A percentile compares a stretch with the other conserved stretches of the same genome.
These are phyloP conservation scores for Mylabris sibirica DNA, from an alignment of 2,888 invertebrate genomes.

Conservation along the genomic window DNA sequence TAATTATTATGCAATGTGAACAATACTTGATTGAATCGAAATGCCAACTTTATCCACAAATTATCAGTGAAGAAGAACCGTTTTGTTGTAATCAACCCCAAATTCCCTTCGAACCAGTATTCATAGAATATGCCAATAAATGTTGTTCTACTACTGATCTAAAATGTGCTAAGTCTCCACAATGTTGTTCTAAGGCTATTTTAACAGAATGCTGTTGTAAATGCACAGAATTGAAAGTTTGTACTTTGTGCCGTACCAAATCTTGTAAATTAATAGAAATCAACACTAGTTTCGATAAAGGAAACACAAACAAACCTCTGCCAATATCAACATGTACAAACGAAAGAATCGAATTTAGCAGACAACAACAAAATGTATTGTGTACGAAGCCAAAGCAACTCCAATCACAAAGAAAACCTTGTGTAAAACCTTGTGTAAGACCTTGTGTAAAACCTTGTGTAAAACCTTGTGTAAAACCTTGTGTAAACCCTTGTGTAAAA, in stretches of 20 bases:
- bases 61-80: neutral
- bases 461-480: neutral
- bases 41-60: neutral
- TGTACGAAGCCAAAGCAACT: neutral
- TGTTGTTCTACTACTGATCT: constrained; percentile 21
- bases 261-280: neutral
- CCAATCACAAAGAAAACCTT: neutral
- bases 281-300: neutral
- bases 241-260: neutral
- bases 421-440: neutral
- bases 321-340: neutral
- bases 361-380: neutral
- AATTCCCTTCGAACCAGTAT: neutral
- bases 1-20: neutral
- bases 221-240: neutral
- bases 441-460: neutral
- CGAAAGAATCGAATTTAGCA: neutral
- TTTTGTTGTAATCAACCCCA: neutral
- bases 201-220: constrained; percentile 11
- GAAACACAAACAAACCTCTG: neutral
- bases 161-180: neutral
- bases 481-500: neutral
- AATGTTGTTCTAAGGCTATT: constrained; percentile 17
- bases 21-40: neutral
- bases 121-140: constrained; percentile 30